Evolutionary conservation across 1,140 invertebrate genomes (phyloP).

Genomic region (Adelges cooleyi): DNA sequence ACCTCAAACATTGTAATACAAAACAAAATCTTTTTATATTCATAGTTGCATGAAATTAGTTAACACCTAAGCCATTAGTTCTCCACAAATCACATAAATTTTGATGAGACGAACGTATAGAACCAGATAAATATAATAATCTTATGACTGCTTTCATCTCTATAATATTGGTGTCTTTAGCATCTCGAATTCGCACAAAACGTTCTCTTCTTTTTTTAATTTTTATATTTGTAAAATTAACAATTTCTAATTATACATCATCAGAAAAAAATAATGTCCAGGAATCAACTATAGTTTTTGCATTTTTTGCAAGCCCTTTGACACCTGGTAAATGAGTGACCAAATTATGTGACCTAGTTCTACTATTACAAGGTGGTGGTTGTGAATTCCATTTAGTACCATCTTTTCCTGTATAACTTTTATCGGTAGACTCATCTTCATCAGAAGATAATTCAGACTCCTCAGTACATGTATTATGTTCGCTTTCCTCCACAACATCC

Average conservation of each 20-base stretch:
- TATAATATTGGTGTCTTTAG: neutral
- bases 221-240: neutral
- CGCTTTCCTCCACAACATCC: slow-evolving; percentile 5
- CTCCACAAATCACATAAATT: neutral
- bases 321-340: neutral
- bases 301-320: neutral
- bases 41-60: neutral
- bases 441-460: neutral
- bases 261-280: neutral
- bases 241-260: neutral
- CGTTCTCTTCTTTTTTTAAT: neutral
- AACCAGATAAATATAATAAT: neutral
- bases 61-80: neutral
- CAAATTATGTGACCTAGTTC: neutral
- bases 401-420: neutral
- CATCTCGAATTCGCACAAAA: neutral
- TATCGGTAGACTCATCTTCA: neutral
- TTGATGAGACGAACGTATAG: neutral
- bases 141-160: neutral
- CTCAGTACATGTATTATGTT: slow-evolving; percentile 7
- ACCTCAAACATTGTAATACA: neutral
- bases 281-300: neutral
- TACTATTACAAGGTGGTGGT: neutral
- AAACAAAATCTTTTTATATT: neutral
- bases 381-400: neutral